These are phyloP conservation scores for Lampropteryx suffumata DNA, from an alignment of 2,888 invertebrate species.

Conservation along the genomic window DNA sequence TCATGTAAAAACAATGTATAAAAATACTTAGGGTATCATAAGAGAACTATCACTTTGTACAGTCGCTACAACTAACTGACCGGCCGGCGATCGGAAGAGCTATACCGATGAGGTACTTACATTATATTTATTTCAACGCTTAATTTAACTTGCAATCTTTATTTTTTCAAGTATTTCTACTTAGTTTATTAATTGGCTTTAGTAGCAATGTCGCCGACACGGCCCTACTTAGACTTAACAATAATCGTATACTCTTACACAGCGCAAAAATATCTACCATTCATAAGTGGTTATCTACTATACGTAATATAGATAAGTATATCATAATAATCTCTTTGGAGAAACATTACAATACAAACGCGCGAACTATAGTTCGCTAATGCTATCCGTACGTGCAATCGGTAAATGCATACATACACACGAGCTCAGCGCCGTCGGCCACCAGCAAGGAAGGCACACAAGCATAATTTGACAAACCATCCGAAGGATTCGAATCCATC, in stretches of 20 bases:
- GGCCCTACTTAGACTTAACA: conserved; percentile 52
- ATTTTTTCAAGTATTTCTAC: not conserved
- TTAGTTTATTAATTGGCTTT: conserved; percentile 36
- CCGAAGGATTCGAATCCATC: conserved; percentile 51
- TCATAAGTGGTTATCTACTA: conserved; percentile 53
- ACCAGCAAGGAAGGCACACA: conserved; percentile 74
- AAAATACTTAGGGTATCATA: conserved; percentile 81
- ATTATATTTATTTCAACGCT: not conserved
- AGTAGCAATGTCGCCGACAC: conserved; percentile 44
- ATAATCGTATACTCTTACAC: conserved; percentile 78
- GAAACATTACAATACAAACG: conserved; percentile 54
- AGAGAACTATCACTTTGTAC: conserved; percentile 83
- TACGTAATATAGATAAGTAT: conserved; percentile 52
- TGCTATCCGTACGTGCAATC: conserved; percentile 41
- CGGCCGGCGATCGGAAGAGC: conserved; percentile 68
- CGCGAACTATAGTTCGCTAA: conserved; percentile 62
- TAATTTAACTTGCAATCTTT: no score
- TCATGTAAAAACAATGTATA: conserved; percentile 80
- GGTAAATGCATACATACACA: conserved; percentile 53
- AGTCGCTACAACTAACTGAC: conserved; percentile 64
- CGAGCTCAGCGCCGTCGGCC: conserved; percentile 49
- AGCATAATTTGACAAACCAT: conserved; percentile 66
- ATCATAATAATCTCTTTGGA: conserved; percentile 76
- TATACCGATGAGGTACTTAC: conserved; percentile 40
- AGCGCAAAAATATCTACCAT: conserved; percentile 69